Percentiles rank a stretch among this genome's conserved stretches.
These are phyloP conservation scores for Ivindomyrus marchei DNA, from an alignment of 2,113 vertebrate species.

Conservation along the genomic window DNA sequence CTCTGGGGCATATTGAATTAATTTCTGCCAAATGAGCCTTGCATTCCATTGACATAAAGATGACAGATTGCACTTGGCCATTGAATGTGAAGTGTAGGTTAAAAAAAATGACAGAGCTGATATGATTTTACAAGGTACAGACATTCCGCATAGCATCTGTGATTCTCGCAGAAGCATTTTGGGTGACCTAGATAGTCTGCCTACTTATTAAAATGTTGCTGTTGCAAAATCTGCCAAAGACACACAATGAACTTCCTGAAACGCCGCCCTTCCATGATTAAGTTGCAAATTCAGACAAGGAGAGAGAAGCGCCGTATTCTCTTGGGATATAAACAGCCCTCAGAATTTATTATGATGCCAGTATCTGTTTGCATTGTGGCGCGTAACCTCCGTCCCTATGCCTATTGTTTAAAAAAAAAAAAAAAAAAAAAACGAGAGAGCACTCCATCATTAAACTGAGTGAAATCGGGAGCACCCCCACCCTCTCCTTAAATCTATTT, in stretches of 20 bases:
- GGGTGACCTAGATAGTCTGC: slow-evolving; percentile 12
- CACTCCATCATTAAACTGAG: background rate
- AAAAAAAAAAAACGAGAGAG: background rate
- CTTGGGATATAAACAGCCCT: background rate
- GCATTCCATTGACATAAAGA: background rate
- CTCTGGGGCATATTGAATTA: background rate
- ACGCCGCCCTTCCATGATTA: background rate
- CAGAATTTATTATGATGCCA: background rate
- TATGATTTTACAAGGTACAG: background rate
- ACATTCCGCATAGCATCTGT: background rate
- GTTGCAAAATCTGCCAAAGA: background rate
- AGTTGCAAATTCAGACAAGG: background rate
- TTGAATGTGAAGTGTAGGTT: background rate
- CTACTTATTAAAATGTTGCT: background rate
- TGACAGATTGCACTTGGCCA: background rate
- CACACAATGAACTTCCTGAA: background rate
- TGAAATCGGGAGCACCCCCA: background rate
- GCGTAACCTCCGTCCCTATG: background rate
- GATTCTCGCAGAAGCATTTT: background rate
- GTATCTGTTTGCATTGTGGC: background rate
- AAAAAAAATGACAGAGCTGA: background rate
- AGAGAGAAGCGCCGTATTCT: background rate
- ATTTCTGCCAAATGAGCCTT: background rate
- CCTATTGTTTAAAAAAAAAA: background rate
- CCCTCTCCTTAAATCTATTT: background rate